Evolutionary conservation across 1,140 invertebrate species (phyloP).

Genomic region (Danaus melanippus): DNA sequence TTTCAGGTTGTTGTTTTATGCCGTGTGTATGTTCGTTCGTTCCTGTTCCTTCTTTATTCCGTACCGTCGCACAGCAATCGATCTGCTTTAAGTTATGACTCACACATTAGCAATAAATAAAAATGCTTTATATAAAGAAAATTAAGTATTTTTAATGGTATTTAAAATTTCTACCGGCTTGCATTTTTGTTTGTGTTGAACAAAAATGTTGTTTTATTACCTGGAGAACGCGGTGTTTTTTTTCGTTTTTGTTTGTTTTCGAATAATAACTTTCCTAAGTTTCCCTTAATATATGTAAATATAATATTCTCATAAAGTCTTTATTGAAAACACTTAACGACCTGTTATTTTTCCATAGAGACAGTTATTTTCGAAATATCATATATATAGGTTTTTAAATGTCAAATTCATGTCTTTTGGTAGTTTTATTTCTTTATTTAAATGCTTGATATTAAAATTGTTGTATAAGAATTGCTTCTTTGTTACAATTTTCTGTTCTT

Average conservation of each 20-base stretch:
- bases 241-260: too few relatives aligned
- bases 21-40: conserved; percentile 11
- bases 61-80: conserved; percentile 14
- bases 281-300: too few relatives aligned
- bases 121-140: neutral
- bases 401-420: neutral
- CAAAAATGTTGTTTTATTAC: neutral
- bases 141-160: neutral
- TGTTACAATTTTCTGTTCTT: neutral
- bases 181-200: conserved; percentile 1
- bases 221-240: too few relatives aligned
- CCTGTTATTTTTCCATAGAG: too few relatives aligned
- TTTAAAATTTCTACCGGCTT: neutral
- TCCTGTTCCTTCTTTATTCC: conserved; percentile 20
- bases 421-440: neutral
- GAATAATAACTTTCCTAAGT: too few relatives aligned
- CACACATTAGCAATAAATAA: conserved; percentile 16
- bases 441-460: neutral
- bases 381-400: neutral
- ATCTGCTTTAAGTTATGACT: conserved; percentile 8
- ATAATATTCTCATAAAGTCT: too few relatives aligned
- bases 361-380: too few relatives aligned
- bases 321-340: too few relatives aligned
- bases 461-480: neutral
- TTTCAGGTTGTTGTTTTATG: neutral